Evolutionary conservation across 2,888 invertebrate species (phyloP).

Genomic region (Pantelozetes paolii): DNA sequence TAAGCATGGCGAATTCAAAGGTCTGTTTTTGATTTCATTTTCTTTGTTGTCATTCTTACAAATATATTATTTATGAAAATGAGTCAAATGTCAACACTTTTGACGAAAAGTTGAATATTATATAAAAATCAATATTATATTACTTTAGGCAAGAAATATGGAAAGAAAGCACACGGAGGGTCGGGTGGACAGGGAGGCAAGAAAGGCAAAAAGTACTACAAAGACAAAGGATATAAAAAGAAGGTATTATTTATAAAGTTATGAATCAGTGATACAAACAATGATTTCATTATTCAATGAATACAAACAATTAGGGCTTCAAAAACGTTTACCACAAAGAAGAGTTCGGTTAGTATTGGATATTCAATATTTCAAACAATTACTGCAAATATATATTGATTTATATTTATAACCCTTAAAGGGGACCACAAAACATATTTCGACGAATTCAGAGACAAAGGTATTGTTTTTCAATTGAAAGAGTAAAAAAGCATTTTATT

Average conservation of each 20-base stretch:
- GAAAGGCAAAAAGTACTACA: slow-evolving; percentile 29
- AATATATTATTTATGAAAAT: too few species aligned
- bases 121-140: too few species aligned
- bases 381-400: background rate
- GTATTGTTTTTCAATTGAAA: background rate
- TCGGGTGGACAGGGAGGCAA: slow-evolving; percentile 30
- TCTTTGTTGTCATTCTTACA: too few species aligned
- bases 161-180: slow-evolving; percentile 23
- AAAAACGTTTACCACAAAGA: slow-evolving; percentile 30
- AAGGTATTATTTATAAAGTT: background rate
- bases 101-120: too few species aligned
- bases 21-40: too few species aligned
- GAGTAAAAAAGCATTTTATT: background rate
- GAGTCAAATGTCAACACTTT: too few species aligned
- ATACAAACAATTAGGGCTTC: background rate
- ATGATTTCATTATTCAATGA: slow-evolving; percentile 4
- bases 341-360: slow-evolving; percentile 15
- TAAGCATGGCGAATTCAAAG: slow-evolving; percentile 28
- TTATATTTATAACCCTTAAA: background rate
- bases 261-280: background rate
- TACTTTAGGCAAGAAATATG: slow-evolving; percentile 16
- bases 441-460: slow-evolving; percentile 34
- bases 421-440: slow-evolving; percentile 31
- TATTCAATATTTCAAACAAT: background rate
- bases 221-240: slow-evolving; percentile 29